Evolutionary conservation across 2,888 invertebrate species (phyloP).

Genomic region (Gastracanthus pulcherrimus): DNA sequence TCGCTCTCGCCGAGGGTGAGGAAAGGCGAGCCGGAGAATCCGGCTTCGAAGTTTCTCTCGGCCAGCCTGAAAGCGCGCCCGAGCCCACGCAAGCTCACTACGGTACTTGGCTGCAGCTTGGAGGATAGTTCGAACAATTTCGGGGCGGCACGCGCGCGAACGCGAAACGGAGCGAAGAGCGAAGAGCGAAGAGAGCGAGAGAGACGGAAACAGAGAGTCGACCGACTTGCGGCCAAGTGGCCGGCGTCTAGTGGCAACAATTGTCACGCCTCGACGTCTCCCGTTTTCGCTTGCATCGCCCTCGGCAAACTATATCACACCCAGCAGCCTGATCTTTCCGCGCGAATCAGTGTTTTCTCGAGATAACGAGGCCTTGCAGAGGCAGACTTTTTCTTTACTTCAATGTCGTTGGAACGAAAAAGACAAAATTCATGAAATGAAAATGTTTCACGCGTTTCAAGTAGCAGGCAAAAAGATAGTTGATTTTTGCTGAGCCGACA

Average conservation of each 20-base stretch:
- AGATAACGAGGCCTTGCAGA: no score
- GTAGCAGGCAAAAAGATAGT: slow-evolving; percentile 21
- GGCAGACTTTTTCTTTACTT: no score
- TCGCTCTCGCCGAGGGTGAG: slow-evolving; percentile 60
- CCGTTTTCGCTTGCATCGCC: slow-evolving; percentile 39
- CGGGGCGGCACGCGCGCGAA: slow-evolving; percentile 61
- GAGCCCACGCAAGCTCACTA: slow-evolving; percentile 36
- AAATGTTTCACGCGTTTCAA: slow-evolving; percentile 38
- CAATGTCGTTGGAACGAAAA: no score
- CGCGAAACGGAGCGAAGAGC: no score
- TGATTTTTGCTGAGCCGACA: slow-evolving; percentile 27
- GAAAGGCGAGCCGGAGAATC: slow-evolving; percentile 51
- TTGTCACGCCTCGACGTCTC: slow-evolving; percentile 57
- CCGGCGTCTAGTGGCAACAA: slow-evolving; percentile 57
- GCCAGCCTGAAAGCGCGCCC: neutral
- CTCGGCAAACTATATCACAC: slow-evolving; percentile 35
- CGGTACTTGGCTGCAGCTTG: slow-evolving; percentile 70
- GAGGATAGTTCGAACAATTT: slow-evolving; percentile 68
- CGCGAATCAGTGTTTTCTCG: neutral
- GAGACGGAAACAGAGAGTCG: slow-evolving; percentile 63
- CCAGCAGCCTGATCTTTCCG: no score
- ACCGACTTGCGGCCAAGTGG: slow-evolving; percentile 64
- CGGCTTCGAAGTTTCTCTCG: slow-evolving; percentile 59
- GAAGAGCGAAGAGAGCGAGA: slow-evolving; percentile 71
- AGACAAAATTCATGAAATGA: neutral